Evolutionary conservation across 2,888 invertebrate species (phyloP).

Genomic region (Macropis europaea): DNA sequence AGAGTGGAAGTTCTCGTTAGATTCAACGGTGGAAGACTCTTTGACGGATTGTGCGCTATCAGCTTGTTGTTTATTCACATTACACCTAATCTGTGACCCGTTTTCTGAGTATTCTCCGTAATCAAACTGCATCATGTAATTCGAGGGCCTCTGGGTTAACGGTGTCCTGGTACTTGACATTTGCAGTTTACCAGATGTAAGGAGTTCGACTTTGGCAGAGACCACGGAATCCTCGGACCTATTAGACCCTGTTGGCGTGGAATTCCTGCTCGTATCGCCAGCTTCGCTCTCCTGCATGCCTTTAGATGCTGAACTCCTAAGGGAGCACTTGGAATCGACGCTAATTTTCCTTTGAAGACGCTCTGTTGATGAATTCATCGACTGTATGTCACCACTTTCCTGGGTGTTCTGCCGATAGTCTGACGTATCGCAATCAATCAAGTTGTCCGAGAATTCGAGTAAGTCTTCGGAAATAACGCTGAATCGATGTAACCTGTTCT

Average conservation of each 20-base stretch:
- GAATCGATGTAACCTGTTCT: constrained; percentile 69
- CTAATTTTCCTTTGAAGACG: constrained; percentile 59
- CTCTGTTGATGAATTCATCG: constrained; percentile 48
- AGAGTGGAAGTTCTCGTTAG: constrained; percentile 40
- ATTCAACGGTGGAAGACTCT: constrained; percentile 30
- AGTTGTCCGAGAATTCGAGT: constrained; percentile 74
- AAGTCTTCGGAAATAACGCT: constrained; percentile 76
- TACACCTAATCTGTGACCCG: neutral
- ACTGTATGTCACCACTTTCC: constrained; percentile 45
- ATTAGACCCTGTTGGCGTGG: constrained; percentile 54
- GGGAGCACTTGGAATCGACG: constrained; percentile 58
- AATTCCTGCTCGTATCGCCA: constrained; percentile 58
- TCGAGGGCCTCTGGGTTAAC: constrained; percentile 24
- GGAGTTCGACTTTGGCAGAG: constrained; percentile 17
- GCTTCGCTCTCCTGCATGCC: constrained; percentile 55
- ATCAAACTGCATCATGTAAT: constrained; percentile 49
- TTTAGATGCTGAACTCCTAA: constrained; percentile 42
- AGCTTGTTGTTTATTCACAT: constrained; percentile 10
- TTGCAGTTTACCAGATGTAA: constrained; percentile 8
- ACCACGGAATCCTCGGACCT: constrained; percentile 47
- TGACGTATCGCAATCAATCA: constrained; percentile 65
- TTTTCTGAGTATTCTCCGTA: constrained; percentile 41
- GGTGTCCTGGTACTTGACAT: constrained; percentile 4
- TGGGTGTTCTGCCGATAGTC: constrained; percentile 40
- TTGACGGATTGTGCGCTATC: constrained; percentile 30